These are phyloP conservation scores for Gymnodraco acuticeps DNA, from an alignment of 2,797 vertebrate species.

Conservation along the genomic window DNA sequence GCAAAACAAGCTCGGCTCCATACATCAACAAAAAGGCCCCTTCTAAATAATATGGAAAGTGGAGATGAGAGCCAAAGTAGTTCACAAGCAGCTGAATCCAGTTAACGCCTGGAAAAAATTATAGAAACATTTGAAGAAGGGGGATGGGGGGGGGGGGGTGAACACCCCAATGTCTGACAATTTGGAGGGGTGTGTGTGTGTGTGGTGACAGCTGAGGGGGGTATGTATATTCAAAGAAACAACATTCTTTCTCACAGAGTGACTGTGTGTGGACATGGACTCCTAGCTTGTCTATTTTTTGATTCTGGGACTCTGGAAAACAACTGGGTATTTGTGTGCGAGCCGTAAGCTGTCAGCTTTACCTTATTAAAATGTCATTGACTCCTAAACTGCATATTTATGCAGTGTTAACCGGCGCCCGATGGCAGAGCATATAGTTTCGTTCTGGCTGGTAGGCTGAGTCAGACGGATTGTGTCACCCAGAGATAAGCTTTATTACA, in stretches of 20 bases:
- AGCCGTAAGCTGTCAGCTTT: conserved; percentile 76
- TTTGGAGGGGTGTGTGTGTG: conserved; percentile 48
- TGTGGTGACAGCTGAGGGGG: conserved; percentile 64
- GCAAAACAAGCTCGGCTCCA: conserved; percentile 62
- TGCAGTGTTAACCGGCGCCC: conserved; percentile 79
- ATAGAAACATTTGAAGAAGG: conserved; percentile 62
- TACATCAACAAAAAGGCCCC: conserved; percentile 72
- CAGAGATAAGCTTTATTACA: conserved; percentile 87
- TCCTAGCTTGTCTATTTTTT: conserved; percentile 53
- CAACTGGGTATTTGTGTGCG: conserved; percentile 73
- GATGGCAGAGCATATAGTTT: conserved; percentile 72
- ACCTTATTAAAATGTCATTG: conserved; percentile 87
- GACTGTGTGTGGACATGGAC: conserved; percentile 45
- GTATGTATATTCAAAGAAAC: conserved; percentile 67
- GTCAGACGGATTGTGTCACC: conserved; percentile 83
- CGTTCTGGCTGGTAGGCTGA: conserved; percentile 69
- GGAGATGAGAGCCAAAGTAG: conserved; percentile 75
- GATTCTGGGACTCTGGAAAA: conserved; percentile 61
- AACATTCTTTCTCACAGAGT: conserved; percentile 69
- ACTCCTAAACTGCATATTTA: conserved; percentile 86
- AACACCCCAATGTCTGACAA: conserved; percentile 57
- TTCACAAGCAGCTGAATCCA: conserved; percentile 75
- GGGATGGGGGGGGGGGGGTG: not conserved
- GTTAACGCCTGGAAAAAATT: conserved; percentile 82
- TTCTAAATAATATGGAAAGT: conserved; percentile 78